Percentiles rank a stretch among this genome's conserved stretches.
Evolutionary conservation across 1,140 invertebrate genomes (phyloP).

Genomic region (Eupristina koningsbergeri): DNA sequence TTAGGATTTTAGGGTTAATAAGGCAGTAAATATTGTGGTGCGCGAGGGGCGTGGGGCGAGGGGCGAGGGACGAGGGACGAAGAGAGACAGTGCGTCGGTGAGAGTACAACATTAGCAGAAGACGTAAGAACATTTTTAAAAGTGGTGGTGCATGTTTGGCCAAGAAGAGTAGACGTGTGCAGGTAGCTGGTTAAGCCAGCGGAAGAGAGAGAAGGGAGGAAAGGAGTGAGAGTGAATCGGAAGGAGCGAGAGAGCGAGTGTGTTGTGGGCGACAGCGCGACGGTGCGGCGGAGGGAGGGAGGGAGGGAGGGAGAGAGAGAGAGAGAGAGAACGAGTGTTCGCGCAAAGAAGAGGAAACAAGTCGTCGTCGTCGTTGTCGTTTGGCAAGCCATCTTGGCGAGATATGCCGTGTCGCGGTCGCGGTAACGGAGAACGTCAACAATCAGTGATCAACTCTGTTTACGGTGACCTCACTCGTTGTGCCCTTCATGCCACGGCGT

Average conservation of each 20-base stretch:
- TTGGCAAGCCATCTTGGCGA: conserved; percentile 70
- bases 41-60: background rate
- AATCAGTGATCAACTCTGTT: conserved; percentile 32
- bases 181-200: background rate
- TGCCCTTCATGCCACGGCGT: conserved; percentile 25
- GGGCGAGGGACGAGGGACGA: too few species aligned
- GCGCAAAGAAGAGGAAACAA: background rate
- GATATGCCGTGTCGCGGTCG: conserved; percentile 65
- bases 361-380: background rate
- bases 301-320: background rate
- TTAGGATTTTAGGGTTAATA: background rate
- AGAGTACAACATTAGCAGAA: conserved; percentile 3
- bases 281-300: too few species aligned
- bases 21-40: background rate
- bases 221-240: background rate
- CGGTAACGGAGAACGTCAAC: conserved; percentile 63
- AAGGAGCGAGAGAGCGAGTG: background rate
- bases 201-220: background rate
- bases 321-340: background rate
- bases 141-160: background rate
- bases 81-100: background rate
- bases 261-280: too few species aligned
- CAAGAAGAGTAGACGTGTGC: background rate
- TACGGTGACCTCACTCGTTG: background rate
- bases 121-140: background rate